These are phyloP conservation scores for Rhyacichthys aspro DNA, from an alignment of 2,797 vertebrate genomes.

Conservation along the genomic window DNA sequence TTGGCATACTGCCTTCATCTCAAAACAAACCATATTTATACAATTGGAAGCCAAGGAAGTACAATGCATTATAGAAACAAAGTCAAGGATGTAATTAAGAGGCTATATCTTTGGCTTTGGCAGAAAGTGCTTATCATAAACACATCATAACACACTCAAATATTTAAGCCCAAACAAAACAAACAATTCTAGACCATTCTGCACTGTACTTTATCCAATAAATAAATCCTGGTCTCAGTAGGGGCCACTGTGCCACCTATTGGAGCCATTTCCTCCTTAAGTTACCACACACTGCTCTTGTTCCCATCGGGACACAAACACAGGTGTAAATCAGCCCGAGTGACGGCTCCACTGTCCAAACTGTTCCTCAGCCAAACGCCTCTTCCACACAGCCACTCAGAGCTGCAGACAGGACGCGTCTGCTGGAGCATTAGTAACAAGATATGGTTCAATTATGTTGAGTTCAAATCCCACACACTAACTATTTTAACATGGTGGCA, in stretches of 20 bases:
- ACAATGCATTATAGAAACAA: constrained; percentile 1
- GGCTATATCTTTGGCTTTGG: constrained; percentile 12
- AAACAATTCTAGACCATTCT: constrained; percentile 14
- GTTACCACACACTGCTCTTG: constrained; percentile 3
- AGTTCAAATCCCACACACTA: too few relatives aligned
- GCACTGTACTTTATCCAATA: constrained; percentile 16
- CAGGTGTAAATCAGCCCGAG: constrained; percentile 52
- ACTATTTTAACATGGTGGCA: too few relatives aligned
- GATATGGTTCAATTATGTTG: too few relatives aligned
- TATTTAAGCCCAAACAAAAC: constrained; percentile 9
- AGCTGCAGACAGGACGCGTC: too few relatives aligned
- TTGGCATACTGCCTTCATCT: too few relatives aligned
- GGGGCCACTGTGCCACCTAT: constrained; percentile 19
- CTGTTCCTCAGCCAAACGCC: constrained; percentile 38
- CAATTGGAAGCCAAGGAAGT: neutral
- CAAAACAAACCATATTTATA: neutral
- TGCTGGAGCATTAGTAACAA: too few relatives aligned
- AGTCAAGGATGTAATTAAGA: constrained; percentile 5
- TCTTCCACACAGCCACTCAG: constrained; percentile 23
- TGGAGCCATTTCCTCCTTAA: constrained; percentile 9
- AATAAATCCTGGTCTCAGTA: constrained; percentile 19
- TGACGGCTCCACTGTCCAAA: constrained; percentile 12
- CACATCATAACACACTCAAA: constrained; percentile 14
- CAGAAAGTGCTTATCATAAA: constrained; percentile 16
- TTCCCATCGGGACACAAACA: constrained; percentile 34